A percentile compares a stretch with the other conserved stretches of the same genome.
Evolutionary conservation across 1,140 invertebrate species (phyloP).

Genomic region (Vanessa atalanta): DNA sequence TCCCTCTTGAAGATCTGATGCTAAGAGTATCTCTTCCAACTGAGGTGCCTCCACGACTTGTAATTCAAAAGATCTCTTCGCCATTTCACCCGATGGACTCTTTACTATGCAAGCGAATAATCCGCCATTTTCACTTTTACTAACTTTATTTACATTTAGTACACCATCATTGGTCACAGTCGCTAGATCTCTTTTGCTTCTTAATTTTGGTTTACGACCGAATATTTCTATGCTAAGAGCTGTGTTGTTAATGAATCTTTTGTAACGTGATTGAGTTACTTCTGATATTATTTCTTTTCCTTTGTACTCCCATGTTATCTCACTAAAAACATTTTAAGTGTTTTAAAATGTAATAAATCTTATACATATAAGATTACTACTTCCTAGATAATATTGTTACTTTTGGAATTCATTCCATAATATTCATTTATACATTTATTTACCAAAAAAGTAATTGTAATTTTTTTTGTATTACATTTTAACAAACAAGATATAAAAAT

Average conservation of each 20-base stretch:
- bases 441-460: too few relatives aligned
- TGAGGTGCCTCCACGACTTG: constrained; percentile 88
- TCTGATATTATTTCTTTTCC: constrained; percentile 69
- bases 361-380: too few relatives aligned
- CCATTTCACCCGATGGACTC: constrained; percentile 89
- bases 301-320: constrained; percentile 79
- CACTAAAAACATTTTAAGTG: constrained; percentile 53
- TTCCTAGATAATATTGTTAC: too few relatives aligned
- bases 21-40: constrained; percentile 80
- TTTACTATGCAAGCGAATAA: constrained; percentile 91
- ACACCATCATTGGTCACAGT: constrained; percentile 62
- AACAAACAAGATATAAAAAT: too few relatives aligned
- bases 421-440: too few relatives aligned
- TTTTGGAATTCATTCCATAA: too few relatives aligned
- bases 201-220: constrained; percentile 76
- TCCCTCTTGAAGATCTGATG: constrained; percentile 89
- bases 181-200: constrained; percentile 60
- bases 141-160: constrained; percentile 88
- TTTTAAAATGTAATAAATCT: neutral
- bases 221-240: constrained; percentile 70
- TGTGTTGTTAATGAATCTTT: constrained; percentile 56
- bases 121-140: constrained; percentile 84
- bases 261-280: constrained; percentile 60
- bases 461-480: too few relatives aligned
- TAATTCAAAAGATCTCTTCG: constrained; percentile 84